Base-by-base conservation (phyloP, 1,140 invertebrate species). In the Drosophila willistoni region DNA sequence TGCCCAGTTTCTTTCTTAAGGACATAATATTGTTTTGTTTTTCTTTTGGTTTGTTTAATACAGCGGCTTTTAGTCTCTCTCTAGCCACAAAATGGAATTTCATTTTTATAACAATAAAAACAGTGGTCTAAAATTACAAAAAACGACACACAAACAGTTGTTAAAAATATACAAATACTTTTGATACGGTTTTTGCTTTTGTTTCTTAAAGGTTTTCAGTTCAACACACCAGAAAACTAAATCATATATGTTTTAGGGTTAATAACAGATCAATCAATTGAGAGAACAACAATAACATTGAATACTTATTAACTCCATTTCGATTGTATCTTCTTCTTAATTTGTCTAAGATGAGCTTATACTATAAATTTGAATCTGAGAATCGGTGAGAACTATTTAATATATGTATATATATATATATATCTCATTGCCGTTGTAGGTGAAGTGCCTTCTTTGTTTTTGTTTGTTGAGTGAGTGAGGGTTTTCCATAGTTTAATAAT, bases 101-200 rank as follows among this genome's bases (percentile, higher is more conserved):
- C 33, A 42, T 54, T 36, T 73, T 57, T 60, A 71, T 62, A 82
- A 82, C 65, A 75, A 51, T 51, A 51, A 29, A 29, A 51, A 51
- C 44, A 51, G 17, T 22, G 44, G 60, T 47, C 61, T 71, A 25
- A 41, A 77, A 77, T 66, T 79, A 69, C 64, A 78, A 69, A 79
- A 29, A 83, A 78, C 63, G 68, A 81, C 75, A 77, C 62, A 81
- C 67, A 81, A 81, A 78, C 70, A 61, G 5, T 81, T 77, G 82
- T 77, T 77, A 77, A 77, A 77, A 77, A 62, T 51, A 39, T 34
- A 56, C 62, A 47, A 65, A 76, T 68, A 55, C 73, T 70, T 25
- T 25, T 25, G 25, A 25, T 25, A 64, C 57, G 47, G 65, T 66
- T 79, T 36, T 65, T 68, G 62, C 61, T 4, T 25, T 5, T 25